Conservation (phyloP, 2,113 vertebrate genomes). For the Sinocyclocheilus maitianheensis region DNA sequence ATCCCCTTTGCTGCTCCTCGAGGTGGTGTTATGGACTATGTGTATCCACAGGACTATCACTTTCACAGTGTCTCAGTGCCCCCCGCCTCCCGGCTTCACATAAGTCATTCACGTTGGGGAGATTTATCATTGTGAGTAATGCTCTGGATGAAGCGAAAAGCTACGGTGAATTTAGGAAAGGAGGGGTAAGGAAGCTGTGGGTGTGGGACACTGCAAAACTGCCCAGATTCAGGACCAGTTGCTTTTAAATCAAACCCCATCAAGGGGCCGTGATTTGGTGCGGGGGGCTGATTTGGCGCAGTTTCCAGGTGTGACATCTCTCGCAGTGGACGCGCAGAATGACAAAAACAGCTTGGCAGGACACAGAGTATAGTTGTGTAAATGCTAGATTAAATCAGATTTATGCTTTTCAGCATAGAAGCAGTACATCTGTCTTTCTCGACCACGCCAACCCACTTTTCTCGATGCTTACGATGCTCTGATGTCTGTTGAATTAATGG, state of each 20-base stretch:
- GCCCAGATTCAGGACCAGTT: constrained; percentile 5
- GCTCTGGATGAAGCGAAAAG: constrained; percentile 31
- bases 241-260: constrained; percentile 32
- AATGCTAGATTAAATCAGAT: constrained; percentile 49
- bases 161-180: constrained; percentile 40
- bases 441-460: background rate
- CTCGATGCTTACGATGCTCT: constrained; percentile 21
- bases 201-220: constrained; percentile 38
- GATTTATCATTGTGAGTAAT: constrained; percentile 38
- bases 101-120: constrained; percentile 4
- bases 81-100: constrained; percentile 5
- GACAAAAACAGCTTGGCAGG: constrained; percentile 31
- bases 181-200: constrained; percentile 33
- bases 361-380: constrained; percentile 16
- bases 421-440: constrained; percentile 12
- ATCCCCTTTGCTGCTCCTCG: constrained; percentile 41
- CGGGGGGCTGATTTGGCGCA: background rate
- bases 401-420: constrained; percentile 33
- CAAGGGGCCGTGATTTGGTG: background rate
- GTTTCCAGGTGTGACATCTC: constrained; percentile 7
- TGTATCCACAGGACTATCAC: constrained; percentile 35
- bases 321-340: constrained; percentile 28
- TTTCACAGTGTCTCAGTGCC: constrained; percentile 35
- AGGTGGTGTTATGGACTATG: constrained; percentile 49
- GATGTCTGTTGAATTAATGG: constrained; percentile 16